Conservation (phyloP, 1,140 invertebrate species). For the Ephestia elutella region DNA sequence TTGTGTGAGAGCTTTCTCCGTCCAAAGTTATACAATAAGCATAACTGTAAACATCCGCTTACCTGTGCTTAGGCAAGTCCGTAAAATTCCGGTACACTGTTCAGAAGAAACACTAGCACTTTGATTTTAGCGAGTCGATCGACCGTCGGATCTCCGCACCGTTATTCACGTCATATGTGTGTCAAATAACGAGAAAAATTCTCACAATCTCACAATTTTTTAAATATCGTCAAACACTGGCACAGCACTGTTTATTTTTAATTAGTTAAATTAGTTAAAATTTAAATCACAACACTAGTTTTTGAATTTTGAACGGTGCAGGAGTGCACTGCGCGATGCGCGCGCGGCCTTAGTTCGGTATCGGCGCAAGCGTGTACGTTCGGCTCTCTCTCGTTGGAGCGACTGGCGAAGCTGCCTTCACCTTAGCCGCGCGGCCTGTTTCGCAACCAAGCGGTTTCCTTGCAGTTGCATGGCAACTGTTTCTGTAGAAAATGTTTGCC, state of each 20-base stretch:
- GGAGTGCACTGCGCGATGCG: slow-evolving; percentile 37
- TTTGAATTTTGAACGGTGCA: slow-evolving; percentile 31
- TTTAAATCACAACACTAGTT: slow-evolving; percentile 13
- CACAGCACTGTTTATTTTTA: slow-evolving; percentile 28
- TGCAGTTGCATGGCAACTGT: slow-evolving; percentile 69
- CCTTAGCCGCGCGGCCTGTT: slow-evolving; percentile 50
- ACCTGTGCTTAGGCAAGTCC: slow-evolving; percentile 67
- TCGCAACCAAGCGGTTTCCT: slow-evolving; percentile 57
- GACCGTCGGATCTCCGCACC: slow-evolving; percentile 62
- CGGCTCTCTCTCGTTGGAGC: slow-evolving; percentile 56
- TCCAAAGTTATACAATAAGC: slow-evolving; percentile 63
- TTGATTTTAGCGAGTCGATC: slow-evolving; percentile 65
- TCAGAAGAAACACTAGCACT: slow-evolving; percentile 66
- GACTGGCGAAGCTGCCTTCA: slow-evolving; percentile 61
- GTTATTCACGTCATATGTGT: slow-evolving; percentile 69
- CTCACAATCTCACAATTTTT: slow-evolving; percentile 41
- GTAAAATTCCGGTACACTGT: slow-evolving; percentile 68
- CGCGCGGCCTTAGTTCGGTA: slow-evolving; percentile 45
- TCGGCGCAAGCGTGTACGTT: slow-evolving; percentile 49
- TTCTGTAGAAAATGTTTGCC: slow-evolving; percentile 37
- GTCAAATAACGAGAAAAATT: slow-evolving; percentile 57
- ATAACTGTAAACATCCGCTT: slow-evolving; percentile 71
- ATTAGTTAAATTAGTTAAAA: slow-evolving; percentile 18
- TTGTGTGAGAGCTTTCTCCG: slow-evolving; percentile 49
- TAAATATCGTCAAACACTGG: slow-evolving; percentile 38